Base-by-base conservation (phyloP, 2,888 invertebrate species). In the Cerastis leucographa region DNA sequence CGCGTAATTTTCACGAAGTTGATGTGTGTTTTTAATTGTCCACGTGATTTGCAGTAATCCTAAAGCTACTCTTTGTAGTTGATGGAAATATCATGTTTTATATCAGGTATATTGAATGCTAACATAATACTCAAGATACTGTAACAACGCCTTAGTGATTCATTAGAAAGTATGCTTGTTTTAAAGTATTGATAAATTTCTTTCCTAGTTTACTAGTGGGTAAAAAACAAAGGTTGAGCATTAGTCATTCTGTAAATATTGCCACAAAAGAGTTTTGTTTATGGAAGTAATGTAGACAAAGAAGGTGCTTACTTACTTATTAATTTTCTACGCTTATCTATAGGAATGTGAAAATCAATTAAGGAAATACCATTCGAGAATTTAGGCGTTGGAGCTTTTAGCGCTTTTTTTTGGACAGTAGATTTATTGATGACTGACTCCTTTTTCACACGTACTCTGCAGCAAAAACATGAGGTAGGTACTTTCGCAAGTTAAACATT, bases 101-200 rank as follows among this genome's bases (percentile, higher is more conserved):
- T 35, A 1, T 35, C 35, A 35, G 35, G 35, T 3, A 35, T 35
- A 35, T 35, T 35, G 35, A 35, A 35, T 35, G 35, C 35, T 35
- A 35, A 3, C 35, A 35, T 35, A 35, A 35, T 35, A 35, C 35
- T 35, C 35, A 35, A 35, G 2, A 35, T 35, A 35, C 35, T 35
- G 35, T 35, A 35, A 35, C 35, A 35, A 35, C 35, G 25, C 25
- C 25, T 17, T 29, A 71, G n/a, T 87, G 85, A 82, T 65, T 82
- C 85, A 85, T 73, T 65, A 80, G 82, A 82, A 82, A 71, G 73
- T 73, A 49, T n/a, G 62, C 22, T 56, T 56, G 49, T 73, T 74
- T 71, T 29, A 70, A 71, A 73, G 54, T 35, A 66, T 74, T 44
- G 79, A 78, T 82, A 70, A 71, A 74, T 67, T 62, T 69, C 42